Base-by-base conservation (phyloP, 1,140 invertebrate species). In the Pseudachorutes palmiensis region DNA sequence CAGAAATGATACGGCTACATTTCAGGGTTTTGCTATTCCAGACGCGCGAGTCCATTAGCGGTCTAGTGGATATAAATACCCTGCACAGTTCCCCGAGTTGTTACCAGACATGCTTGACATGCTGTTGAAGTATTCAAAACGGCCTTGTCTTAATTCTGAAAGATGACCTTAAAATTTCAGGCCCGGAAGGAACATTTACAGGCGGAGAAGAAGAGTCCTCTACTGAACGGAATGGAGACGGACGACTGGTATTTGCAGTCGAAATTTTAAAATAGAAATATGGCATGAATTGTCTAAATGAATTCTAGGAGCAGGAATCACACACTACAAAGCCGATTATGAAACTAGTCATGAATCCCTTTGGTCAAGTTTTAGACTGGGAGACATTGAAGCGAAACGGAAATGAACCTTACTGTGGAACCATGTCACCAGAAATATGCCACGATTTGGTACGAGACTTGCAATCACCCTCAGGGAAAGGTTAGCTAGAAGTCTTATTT, bases 331-430 rank as follows among this genome's bases (percentile, higher is more conserved):
- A 88, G 78, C 79, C 86, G 19, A 81, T 85, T 41, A 76, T 91
- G 55, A 89, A 88, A 78, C 82, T 89, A 65, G 82, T 91, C 74
- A 89, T 90, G 86, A 88, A 89, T 79, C 88, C 89, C 28, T 80
- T 83, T 73, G 87, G 88, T 14, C 85, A 88, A 77, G 81, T 90
- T 1, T 82, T 88, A 73, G 88, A 90, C 75, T 80, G 85, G 68
- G 80, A 81, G 49, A 81, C 80, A 31, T 75, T 87, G 2, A 80
- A 81, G 66, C 79, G 80, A 66, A 81, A 84, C 74, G 84, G 84
- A 12, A 70, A 75, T 59, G 82, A 82, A 49, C 82, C 84, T 58
- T 83, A 88, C 66, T 83, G 83, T 60, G 81, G 81, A 74, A 67
- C 82, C 80, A 31, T 78, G 85, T 72, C 88, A 82, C 71, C 88